Conservation (phyloP, 2,888 invertebrate genomes). For the Noctua comes region DNA sequence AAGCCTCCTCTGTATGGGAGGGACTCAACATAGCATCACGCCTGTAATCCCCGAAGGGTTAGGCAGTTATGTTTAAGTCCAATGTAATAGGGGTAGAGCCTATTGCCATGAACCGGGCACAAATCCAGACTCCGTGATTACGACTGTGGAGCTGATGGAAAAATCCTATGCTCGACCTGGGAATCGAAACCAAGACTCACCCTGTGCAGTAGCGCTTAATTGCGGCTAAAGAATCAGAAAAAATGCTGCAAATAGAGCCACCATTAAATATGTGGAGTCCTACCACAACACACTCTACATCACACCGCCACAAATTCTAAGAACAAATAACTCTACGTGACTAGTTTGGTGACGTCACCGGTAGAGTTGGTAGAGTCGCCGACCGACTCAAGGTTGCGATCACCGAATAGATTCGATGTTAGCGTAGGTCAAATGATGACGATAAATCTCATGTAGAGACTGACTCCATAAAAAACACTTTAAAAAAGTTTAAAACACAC, state of each 20-base stretch:
- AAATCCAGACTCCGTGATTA: too few species aligned
- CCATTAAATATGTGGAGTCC: slow-evolving; percentile 19
- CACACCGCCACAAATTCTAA: slow-evolving; percentile 42
- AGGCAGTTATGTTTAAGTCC: too few species aligned
- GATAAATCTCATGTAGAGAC: slow-evolving; percentile 8
- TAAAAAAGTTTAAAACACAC: too few species aligned
- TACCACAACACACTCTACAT: slow-evolving; percentile 33
- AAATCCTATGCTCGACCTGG: background rate
- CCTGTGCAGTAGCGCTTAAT: background rate
- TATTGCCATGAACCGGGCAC: too few species aligned
- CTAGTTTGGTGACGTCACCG: slow-evolving; percentile 65
- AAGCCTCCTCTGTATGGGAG: too few species aligned
- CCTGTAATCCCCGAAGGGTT: too few species aligned
- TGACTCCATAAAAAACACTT: slow-evolving; percentile 4
- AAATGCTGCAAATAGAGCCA: background rate
- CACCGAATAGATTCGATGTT: slow-evolving; percentile 61
- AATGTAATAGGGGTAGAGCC: too few species aligned
- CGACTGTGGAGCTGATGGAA: too few species aligned
- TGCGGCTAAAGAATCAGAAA: background rate
- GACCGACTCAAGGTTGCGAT: slow-evolving; percentile 66
- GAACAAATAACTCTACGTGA: slow-evolving; percentile 54
- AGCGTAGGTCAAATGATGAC: slow-evolving; percentile 62
- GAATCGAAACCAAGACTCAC: background rate
- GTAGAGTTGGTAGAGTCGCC: slow-evolving; percentile 56
- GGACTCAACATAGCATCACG: too few species aligned